Base-by-base conservation (phyloP, 2,888 invertebrate species). In the Troides aeacus region DNA sequence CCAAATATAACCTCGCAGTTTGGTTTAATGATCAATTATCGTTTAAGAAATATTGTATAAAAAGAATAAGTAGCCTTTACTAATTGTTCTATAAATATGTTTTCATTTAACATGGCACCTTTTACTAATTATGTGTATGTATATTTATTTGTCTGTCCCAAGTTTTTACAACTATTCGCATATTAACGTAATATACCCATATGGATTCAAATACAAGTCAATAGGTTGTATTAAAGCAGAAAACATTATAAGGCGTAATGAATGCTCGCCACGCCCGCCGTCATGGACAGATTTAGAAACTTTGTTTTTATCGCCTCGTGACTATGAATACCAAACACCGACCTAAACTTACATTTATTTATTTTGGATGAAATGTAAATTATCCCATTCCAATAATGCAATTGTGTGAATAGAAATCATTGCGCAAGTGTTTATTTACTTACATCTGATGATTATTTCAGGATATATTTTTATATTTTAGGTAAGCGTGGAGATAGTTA, bases 231-330 rank as follows among this genome's bases (percentile, higher is more conserved):
- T 62, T 58, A 42, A 39, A 58, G 50, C 58, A 58, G 62, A 62
- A 70, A 66, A 69, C 69, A 57, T 63, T 62, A 24, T 36, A 50
- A 57, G 66, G 15, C 57, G 66, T 63, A 70, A 70, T 66, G 66
- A 70, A 70, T 70, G 70, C 70, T 62, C 59, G 39, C 59, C 66
- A 39, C 70, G 58, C 62, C 59, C 59, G 58, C 62, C 62, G 70
- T 70, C 70, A 70, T 24, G 66, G 65, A 62, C 59, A 59, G 30
- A 66, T 70, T 66, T 70, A 70, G 66, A 70, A 62, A 70, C 66
- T 57, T 69, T 66, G 50, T 70, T 70, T 70, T 70, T 58, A 57
- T 53, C 60, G 62, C 67, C 57, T 67, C 67, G 64, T 70, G 67
- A 64, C 70, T 50, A 57, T 62, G 46, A 61, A 64, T 64, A 66